Base-by-base conservation (phyloP, 2,797 vertebrate genomes). In the Nannoperca australis region DNA sequence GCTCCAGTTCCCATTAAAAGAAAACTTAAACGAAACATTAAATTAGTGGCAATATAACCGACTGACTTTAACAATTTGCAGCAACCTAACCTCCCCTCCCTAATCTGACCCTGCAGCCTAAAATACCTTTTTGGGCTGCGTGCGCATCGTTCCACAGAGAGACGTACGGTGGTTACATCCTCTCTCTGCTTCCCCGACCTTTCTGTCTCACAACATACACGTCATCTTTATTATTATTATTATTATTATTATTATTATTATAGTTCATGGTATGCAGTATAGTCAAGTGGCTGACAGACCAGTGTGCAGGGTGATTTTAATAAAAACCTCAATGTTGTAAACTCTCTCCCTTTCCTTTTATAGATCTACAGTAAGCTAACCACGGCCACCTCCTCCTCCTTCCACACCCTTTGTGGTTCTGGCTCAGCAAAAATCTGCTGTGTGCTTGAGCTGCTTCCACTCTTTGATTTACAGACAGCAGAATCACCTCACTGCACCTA, bases 401-500 rank as follows among this genome's bases (percentile, higher is more conserved):
- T 91, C 91, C 92, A 92, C 93, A 87, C 91, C 92, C 93, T 90
- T 84, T 88, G 90, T 88, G 93, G 92, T 93, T 91, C 77, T 82
- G 76, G 69, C 84, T 86, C 80, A 82, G 87, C 78, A 88, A 15
- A 88, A 85, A 79, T 78, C 60, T 76, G 78, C 79, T 69, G 65
- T 70, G 78, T 77, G 71, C 71, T 81, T 9, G 24, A 83, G 84
- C 79, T 59, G 78, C 72, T 76, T 86, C 42, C 45, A n/a, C 67
- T 54, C 59, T 79, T 67, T 85, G 79, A 86, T 90, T 85, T 80
- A 85, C 73, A 82, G 55, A 78, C 71, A 38, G 15, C 65, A 42
- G 76, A 79, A 50, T 72, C 75, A 70, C 80, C 42, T 63, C 47
- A 18, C 80, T 76, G 61, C 38, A 50, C 54, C 51, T 44, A 59